These are phyloP conservation scores for Felis chaus DNA, from an alignment of 2,113 vertebrate genomes.

Conservation along the genomic window DNA sequence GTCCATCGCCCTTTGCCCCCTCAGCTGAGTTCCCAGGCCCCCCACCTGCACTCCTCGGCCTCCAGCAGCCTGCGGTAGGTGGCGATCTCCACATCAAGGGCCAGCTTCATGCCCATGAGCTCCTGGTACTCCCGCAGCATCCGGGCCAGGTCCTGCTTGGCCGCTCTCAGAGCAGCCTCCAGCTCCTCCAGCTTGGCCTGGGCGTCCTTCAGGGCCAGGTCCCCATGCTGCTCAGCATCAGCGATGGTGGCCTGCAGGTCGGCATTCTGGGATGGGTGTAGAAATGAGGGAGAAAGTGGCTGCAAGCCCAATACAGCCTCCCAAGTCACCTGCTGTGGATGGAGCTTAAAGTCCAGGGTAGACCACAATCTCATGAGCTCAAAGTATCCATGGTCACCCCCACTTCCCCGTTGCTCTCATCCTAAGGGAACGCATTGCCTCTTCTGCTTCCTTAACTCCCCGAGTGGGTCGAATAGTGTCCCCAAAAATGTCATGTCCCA, in stretches of 20 bases:
- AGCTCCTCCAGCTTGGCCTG: conserved; percentile 85
- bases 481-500: background rate
- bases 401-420: background rate
- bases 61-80: conserved; percentile 92
- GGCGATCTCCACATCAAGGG: conserved; percentile 92
- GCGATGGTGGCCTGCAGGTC: conserved; percentile 8
- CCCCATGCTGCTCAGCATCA: conserved; percentile 89
- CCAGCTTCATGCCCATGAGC: conserved; percentile 90
- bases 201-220: conserved; percentile 89
- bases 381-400: background rate
- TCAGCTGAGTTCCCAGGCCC: background rate
- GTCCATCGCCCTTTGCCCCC: background rate
- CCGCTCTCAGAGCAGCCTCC: conserved; percentile 85
- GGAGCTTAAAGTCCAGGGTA: background rate
- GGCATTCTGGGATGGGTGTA: conserved; percentile 24
- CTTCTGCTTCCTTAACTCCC: background rate
- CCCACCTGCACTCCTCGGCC: conserved; percentile 89
- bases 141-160: conserved; percentile 89
- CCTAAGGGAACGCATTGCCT: background rate
- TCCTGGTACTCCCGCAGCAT: conserved; percentile 91
- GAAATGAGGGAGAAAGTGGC: background rate
- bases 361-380: background rate
- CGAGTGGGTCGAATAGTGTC: background rate
- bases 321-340: background rate
- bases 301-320: background rate